These are phyloP conservation scores for Opisthocomus hoazin DNA, from an alignment of 2,113 vertebrate genomes.

Conservation along the genomic window DNA sequence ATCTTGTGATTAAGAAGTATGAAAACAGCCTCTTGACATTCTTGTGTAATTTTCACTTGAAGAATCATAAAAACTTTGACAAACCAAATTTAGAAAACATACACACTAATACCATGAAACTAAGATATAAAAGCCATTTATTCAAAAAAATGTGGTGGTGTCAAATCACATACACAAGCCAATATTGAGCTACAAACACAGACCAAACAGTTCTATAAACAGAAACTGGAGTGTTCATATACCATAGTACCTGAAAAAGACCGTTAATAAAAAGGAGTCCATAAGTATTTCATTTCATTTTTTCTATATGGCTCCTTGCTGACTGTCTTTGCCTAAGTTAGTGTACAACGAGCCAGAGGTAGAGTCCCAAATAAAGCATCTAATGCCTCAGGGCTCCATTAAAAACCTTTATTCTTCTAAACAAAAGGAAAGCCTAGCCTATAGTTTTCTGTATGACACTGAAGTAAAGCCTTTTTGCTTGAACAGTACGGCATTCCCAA, in stretches of 20 bases:
- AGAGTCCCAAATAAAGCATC: constrained; percentile 72
- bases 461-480: constrained; percentile 70
- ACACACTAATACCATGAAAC: neutral
- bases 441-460: constrained; percentile 69
- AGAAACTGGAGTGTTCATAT: constrained; percentile 71
- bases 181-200: constrained; percentile 73
- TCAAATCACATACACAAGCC: constrained; percentile 79
- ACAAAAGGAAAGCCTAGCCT: constrained; percentile 72
- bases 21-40: neutral
- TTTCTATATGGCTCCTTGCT: constrained; percentile 63
- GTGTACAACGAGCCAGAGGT: constrained; percentile 68
- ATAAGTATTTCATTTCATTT: constrained; percentile 52
- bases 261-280: constrained; percentile 76
- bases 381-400: constrained; percentile 73
- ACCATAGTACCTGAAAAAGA: constrained; percentile 79
- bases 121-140: constrained; percentile 86
- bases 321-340: constrained; percentile 72
- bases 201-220: constrained; percentile 68
- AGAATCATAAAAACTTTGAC: neutral
- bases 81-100: neutral
- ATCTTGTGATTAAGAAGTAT: neutral
- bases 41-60: neutral
- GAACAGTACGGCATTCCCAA: constrained; percentile 57
- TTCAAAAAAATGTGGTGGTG: constrained; percentile 80
- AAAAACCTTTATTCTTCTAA: constrained; percentile 68